Conservation (phyloP, 2,113 vertebrate genomes). For the Varanus salvator region DNA sequence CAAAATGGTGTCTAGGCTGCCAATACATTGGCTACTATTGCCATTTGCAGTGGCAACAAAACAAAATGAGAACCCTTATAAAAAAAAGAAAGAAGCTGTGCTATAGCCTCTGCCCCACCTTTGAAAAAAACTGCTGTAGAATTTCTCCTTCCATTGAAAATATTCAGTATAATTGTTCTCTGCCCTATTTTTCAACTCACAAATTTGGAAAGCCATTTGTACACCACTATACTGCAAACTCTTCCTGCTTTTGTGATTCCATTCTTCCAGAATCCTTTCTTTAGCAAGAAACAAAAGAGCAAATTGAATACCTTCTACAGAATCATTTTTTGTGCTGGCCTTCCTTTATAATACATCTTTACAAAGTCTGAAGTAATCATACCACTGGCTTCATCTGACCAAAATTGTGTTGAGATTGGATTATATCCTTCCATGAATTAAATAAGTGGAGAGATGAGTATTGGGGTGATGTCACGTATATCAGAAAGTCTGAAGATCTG, state of each 20-base stretch:
- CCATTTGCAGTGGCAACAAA: too few species aligned
- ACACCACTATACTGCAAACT: neutral
- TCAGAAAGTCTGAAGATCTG: slow-evolving; percentile 8
- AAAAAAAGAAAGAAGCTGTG: too few species aligned
- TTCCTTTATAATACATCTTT: neutral
- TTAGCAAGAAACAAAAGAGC: neutral
- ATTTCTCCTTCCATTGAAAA: too few species aligned
- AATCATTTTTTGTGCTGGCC: neutral
- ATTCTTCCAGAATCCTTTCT: neutral
- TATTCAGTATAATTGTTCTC: too few species aligned
- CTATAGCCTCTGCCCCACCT: too few species aligned
- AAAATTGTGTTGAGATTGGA: neutral
- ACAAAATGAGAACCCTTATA: too few species aligned
- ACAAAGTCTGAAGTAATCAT: slow-evolving; percentile 4
- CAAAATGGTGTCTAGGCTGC: too few species aligned
- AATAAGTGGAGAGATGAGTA: neutral
- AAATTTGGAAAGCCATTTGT: too few species aligned
- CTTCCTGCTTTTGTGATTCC: neutral
- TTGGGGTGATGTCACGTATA: slow-evolving; percentile 2
- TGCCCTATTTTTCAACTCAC: too few species aligned
- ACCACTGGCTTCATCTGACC: neutral
- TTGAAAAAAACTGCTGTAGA: too few species aligned
- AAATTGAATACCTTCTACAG: neutral
- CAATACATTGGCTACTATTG: too few species aligned
- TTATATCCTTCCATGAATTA: neutral